A percentile compares a stretch with the other conserved stretches of the same genome.
Conservation (phyloP, 2,888 invertebrate species). For the Nasonovia ribisnigri region DNA sequence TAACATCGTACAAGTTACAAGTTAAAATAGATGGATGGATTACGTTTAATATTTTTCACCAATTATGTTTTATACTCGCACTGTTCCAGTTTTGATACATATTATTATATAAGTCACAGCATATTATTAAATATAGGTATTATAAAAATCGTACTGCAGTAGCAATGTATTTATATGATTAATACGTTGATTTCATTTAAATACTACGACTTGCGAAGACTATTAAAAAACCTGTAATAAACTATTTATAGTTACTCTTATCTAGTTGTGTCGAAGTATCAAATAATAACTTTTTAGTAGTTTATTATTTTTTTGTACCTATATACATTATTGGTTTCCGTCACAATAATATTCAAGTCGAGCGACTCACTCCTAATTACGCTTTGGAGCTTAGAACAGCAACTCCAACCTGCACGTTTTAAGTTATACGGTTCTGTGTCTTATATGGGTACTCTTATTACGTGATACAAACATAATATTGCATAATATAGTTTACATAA, state of each 20-base stretch:
- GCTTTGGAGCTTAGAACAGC: not conserved
- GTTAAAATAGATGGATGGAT: not conserved
- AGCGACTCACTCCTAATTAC: not conserved
- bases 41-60: not conserved
- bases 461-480: not conserved
- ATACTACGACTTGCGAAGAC: not conserved
- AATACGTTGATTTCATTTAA: not conserved
- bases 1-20: not conserved
- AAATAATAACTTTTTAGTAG: not conserved
- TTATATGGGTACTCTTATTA: not conserved
- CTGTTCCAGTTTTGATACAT: not conserved
- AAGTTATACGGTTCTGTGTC: not conserved
- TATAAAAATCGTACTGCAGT: not conserved
- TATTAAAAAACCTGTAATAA: conserved; percentile 16
- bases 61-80: not conserved
- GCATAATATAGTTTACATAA: not conserved
- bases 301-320: not conserved
- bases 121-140: not conserved
- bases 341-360: not conserved
- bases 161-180: not conserved
- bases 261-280: not conserved
- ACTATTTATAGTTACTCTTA: not conserved
- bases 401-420: not conserved
- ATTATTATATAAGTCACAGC: not conserved
- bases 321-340: not conserved